Conservation (phyloP, 2,113 vertebrate genomes). For the Panthera tigris region DNA sequence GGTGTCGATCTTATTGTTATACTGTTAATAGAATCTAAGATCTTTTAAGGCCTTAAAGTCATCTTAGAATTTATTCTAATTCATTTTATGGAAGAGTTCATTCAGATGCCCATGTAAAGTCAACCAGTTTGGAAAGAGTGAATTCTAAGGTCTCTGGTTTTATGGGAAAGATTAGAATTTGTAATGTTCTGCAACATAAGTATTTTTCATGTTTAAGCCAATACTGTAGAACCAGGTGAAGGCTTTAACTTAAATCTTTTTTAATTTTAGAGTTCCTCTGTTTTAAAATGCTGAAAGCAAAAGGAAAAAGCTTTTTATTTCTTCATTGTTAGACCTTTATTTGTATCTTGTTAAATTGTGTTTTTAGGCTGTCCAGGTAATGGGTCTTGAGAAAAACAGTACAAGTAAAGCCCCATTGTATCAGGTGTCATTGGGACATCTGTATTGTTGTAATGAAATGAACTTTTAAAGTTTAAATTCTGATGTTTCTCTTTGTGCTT, state of each 20-base stretch:
- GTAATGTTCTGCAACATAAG: not conserved
- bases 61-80: constrained; percentile 24
- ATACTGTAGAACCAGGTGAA: constrained; percentile 33
- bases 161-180: not conserved
- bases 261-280: not conserved
- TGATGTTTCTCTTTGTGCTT: not conserved
- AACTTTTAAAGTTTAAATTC: constrained; percentile 23
- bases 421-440: not conserved
- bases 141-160: not conserved
- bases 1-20: not conserved
- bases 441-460: not conserved
- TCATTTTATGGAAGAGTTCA: constrained; percentile 36
- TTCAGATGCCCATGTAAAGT: constrained; percentile 19
- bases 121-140: not conserved
- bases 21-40: not conserved
- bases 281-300: constrained; percentile 4
- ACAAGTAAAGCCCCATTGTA: not conserved
- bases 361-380: not conserved
- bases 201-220: constrained; percentile 29
- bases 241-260: not conserved
- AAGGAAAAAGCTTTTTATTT: not conserved
- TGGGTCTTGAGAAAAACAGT: not conserved
- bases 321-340: constrained; percentile 7
- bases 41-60: not conserved
- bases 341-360: constrained; percentile 26